These are phyloP conservation scores for Azorinus chamasolen DNA, from an alignment of 2,888 invertebrate genomes.

Conservation along the genomic window DNA sequence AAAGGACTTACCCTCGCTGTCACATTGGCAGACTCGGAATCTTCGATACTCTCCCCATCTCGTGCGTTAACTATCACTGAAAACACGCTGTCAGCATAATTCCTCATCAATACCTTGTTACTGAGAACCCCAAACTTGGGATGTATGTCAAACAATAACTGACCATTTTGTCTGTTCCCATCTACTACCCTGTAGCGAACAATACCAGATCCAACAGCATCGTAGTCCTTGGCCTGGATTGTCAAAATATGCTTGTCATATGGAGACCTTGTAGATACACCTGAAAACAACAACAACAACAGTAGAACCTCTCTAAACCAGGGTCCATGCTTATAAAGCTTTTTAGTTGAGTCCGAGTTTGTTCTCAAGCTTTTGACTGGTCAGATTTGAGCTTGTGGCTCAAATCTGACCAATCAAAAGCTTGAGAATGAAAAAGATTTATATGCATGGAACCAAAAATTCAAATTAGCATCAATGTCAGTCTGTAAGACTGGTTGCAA, in stretches of 20 bases:
- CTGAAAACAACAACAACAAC: conserved; percentile 69
- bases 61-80: conserved; percentile 65
- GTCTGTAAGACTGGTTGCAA: too few relatives aligned
- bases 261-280: conserved; percentile 81
- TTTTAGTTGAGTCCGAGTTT: too few relatives aligned
- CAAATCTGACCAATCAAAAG: too few relatives aligned
- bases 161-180: conserved; percentile 7
- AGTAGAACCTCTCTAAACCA: too few relatives aligned
- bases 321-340: too few relatives aligned
- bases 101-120: conserved; percentile 71
- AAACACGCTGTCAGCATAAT: conserved; percentile 62
- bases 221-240: conserved; percentile 73
- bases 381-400: too few relatives aligned
- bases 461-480: too few relatives aligned
- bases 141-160: conserved; percentile 67
- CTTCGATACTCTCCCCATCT: conserved; percentile 45
- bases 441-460: too few relatives aligned
- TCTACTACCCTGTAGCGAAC: conserved; percentile 60
- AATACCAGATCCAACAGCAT: conserved; percentile 56
- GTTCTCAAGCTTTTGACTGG: too few relatives aligned
- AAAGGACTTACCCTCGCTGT: conserved; percentile 64
- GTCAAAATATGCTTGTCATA: conserved; percentile 80
- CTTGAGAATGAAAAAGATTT: too few relatives aligned
- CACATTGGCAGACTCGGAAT: conserved; percentile 45
- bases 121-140: conserved; percentile 70